These are phyloP conservation scores for Hypsibius dujardini DNA, from an alignment of 1,140 invertebrate genomes.

Conservation along the genomic window DNA sequence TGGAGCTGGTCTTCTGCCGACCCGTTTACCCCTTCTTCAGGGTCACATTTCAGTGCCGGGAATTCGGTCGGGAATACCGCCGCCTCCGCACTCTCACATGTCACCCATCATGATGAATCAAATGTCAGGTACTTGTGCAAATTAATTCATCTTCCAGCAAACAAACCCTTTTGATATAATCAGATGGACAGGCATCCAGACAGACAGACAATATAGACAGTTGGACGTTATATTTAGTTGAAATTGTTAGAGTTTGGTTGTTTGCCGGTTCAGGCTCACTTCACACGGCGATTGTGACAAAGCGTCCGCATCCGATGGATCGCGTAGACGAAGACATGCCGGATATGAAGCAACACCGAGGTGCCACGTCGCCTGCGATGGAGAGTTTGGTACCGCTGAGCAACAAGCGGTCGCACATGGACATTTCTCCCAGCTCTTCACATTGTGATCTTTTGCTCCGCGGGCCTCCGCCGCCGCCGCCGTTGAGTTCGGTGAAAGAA, in stretches of 20 bases:
- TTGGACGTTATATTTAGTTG: too few species aligned
- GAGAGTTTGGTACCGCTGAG: background rate
- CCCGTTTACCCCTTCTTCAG: background rate
- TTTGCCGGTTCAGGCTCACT: background rate
- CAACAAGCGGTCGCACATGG: background rate
- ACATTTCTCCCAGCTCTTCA: background rate
- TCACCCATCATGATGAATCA: background rate
- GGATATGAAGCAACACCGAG: background rate
- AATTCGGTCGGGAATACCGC: conserved; percentile 11
- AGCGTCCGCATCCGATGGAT: conserved; percentile 8
- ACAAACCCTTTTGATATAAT: background rate
- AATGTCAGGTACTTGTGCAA: background rate
- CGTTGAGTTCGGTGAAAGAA: background rate
- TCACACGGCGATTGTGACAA: background rate
- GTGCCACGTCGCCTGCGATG: background rate
- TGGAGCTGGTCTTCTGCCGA: background rate
- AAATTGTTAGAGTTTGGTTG: too few species aligned
- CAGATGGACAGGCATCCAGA: too few species aligned
- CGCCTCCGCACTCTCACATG: background rate
- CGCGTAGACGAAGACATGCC: conserved; percentile 9
- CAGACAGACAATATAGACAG: too few species aligned
- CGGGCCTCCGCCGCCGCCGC: background rate
- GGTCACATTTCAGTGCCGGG: background rate
- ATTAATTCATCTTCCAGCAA: background rate
- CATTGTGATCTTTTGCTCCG: conserved; percentile 13